These are phyloP conservation scores for Patella depressa DNA, from an alignment of 2,888 invertebrate species.

Conservation along the genomic window DNA sequence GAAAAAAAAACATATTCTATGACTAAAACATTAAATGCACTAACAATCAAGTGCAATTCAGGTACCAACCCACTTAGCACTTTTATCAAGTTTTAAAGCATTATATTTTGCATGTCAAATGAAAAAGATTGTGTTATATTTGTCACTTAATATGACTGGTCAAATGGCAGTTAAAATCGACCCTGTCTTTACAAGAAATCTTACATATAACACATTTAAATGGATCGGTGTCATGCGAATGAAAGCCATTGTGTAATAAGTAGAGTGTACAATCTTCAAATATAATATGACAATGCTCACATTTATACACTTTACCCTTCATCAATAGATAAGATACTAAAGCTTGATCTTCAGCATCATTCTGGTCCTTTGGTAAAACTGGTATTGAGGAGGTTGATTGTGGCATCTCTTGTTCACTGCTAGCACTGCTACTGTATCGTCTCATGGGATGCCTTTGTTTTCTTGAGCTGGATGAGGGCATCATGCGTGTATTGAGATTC, in stretches of 20 bases:
- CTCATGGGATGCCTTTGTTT: conserved; percentile 66
- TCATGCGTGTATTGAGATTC: conserved; percentile 59
- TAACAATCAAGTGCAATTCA: not conserved
- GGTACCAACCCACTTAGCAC: not conserved
- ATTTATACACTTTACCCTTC: conserved; percentile 62
- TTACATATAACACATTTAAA: conserved; percentile 64
- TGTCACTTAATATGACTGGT: conserved; percentile 64
- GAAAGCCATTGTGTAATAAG: conserved; percentile 65
- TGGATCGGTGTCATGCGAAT: conserved; percentile 61
- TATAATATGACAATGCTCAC: conserved; percentile 64
- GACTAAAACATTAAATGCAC: conserved; percentile 2
- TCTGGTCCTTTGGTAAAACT: conserved; percentile 32
- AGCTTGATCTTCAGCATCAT: conserved; percentile 48
- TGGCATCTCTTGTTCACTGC: conserved; percentile 49
- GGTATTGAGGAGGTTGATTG: conserved; percentile 38
- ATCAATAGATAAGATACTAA: conserved; percentile 56
- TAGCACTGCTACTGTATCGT: conserved; percentile 49
- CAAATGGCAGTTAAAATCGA: conserved; percentile 65
- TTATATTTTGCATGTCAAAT: too few species aligned
- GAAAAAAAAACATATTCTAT: not conserved
- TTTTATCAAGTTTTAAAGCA: not conserved
- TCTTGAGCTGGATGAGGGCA: conserved; percentile 54
- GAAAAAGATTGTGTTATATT: not conserved
- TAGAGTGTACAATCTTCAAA: conserved; percentile 65
- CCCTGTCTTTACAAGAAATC: conserved; percentile 56